These are phyloP conservation scores for Caenorhabditis doughertyi DNA, from an alignment of 2,888 invertebrate genomes.

Conservation along the genomic window DNA sequence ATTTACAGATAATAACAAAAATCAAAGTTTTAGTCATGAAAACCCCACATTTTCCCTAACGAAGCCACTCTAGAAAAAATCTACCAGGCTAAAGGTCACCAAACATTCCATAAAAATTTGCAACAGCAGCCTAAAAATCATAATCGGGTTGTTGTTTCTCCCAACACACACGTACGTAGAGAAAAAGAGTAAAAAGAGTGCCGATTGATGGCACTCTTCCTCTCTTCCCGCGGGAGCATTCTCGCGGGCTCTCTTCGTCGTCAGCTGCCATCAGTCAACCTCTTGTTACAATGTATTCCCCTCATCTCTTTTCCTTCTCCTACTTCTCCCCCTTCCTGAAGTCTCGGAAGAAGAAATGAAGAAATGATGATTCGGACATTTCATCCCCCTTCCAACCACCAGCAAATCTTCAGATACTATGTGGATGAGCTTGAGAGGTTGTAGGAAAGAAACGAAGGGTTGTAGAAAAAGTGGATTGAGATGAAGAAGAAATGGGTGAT, in stretches of 20 bases:
- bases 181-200: neutral
- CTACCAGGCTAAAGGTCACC: neutral
- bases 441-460: neutral
- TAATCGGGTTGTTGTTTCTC: no score
- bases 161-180: no score
- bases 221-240: neutral
- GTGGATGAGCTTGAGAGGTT: no score
- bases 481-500: neutral
- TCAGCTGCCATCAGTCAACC: conserved; percentile 14
- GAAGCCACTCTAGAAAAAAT: no score
- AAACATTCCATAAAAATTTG: neutral
- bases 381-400: neutral
- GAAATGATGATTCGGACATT: neutral
- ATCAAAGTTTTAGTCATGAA: no score
- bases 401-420: neutral
- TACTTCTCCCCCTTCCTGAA: neutral
- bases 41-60: no score
- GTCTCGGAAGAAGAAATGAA: no score
- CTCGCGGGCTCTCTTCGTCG: neutral
- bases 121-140: no score
- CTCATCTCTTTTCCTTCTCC: no score
- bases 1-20: no score
- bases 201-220: neutral
- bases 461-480: neutral
- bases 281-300: conserved; percentile 14